Evolutionary conservation across 2,113 vertebrate genomes (phyloP).

Genomic region (Rhinoderma darwinii): DNA sequence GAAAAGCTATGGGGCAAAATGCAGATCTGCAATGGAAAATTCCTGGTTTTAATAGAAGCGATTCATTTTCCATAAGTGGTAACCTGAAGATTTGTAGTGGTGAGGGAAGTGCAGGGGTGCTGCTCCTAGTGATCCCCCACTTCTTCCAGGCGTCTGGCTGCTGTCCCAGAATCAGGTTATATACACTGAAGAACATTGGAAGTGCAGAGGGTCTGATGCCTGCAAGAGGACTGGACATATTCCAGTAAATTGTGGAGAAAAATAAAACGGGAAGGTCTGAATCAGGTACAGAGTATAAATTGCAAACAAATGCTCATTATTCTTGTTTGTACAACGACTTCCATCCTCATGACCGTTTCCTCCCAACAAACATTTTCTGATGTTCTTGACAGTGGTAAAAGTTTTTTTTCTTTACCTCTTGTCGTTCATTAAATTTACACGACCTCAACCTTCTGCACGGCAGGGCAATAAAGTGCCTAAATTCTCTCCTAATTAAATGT

Average conservation of each 20-base stretch:
- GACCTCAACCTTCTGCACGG: slow-evolving; percentile 18
- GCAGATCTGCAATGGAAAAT: slow-evolving; percentile 50
- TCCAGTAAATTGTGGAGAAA: slow-evolving; percentile 72
- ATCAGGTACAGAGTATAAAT: slow-evolving; percentile 76
- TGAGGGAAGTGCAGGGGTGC: slow-evolving; percentile 19
- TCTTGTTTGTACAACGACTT: slow-evolving; percentile 76
- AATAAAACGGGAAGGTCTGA: slow-evolving; percentile 58
- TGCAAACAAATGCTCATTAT: slow-evolving; percentile 77
- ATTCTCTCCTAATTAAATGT: slow-evolving; percentile 9
- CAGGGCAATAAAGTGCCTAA: slow-evolving; percentile 23
- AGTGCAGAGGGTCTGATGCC: slow-evolving; percentile 61
- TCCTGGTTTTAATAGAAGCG: slow-evolving; percentile 55
- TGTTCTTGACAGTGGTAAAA: not conserved
- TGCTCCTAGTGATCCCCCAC: slow-evolving; percentile 11
- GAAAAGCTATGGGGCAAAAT: slow-evolving; percentile 52
- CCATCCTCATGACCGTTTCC: slow-evolving; percentile 41
- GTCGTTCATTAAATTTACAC: not conserved
- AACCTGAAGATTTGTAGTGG: slow-evolving; percentile 34
- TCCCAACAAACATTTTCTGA: slow-evolving; percentile 63
- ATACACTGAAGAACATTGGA: slow-evolving; percentile 55
- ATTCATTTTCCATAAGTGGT: slow-evolving; percentile 35
- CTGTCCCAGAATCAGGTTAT: slow-evolving; percentile 58
- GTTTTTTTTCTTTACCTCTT: slow-evolving; percentile 13
- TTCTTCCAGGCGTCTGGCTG: slow-evolving; percentile 47
- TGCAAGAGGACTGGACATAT: slow-evolving; percentile 67